These are phyloP conservation scores for Pachyramphus minor DNA, from an alignment of 2,113 vertebrate genomes.

Conservation along the genomic window DNA sequence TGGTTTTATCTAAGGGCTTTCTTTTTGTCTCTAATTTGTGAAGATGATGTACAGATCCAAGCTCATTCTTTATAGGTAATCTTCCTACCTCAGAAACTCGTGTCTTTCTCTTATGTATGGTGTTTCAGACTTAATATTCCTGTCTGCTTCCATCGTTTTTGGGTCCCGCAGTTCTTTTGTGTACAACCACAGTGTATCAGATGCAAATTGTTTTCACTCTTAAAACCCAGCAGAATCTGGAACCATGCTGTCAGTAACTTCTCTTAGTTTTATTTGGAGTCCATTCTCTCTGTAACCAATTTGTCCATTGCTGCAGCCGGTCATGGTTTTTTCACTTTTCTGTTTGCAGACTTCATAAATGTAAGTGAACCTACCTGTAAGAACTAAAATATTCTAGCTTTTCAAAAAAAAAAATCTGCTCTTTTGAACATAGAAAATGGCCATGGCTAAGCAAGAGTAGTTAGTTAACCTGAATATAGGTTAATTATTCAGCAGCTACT, in stretches of 20 bases:
- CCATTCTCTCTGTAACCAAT: neutral
- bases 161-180: neutral
- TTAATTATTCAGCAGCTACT: neutral
- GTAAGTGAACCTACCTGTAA: neutral
- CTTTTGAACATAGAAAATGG: neutral
- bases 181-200: neutral
- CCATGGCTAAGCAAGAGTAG: neutral
- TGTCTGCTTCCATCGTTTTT: neutral
- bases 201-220: neutral
- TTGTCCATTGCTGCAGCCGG: neutral
- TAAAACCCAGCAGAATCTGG: neutral
- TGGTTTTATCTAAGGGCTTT: neutral
- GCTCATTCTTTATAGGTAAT: neutral
- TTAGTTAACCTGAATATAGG: neutral
- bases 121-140: neutral
- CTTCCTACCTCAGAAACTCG: neutral
- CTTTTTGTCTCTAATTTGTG: neutral
- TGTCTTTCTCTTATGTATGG: accelerated
- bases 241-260: neutral
- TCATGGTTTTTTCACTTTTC: neutral
- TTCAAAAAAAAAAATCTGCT: neutral
- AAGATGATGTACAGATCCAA: neutral
- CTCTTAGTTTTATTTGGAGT: neutral
- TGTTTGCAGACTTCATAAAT: neutral
- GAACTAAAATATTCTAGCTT: neutral